Base-by-base conservation (phyloP, 2,888 invertebrate genomes). In the Trachelus troglodyta region DNA sequence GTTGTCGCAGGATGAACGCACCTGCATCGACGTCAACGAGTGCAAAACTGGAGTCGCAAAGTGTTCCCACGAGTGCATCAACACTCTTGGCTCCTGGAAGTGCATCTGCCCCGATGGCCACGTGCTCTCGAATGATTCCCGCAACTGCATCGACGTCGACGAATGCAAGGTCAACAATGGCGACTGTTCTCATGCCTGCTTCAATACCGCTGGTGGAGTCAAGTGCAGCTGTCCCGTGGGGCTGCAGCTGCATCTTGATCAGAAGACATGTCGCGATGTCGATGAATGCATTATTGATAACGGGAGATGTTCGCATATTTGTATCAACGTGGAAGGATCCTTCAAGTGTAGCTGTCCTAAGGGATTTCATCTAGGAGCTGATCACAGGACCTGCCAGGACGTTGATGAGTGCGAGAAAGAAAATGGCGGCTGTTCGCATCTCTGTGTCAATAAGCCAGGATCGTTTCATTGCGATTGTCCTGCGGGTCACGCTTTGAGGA, bases 181-280 rank as follows among this genome's bases (percentile, higher is more conserved):
- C 1, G 94, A 94, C 56, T 96, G 95, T 87, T 93, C 94, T 6
- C 95, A 95, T 79, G 92, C 92, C 33, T 96, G 96, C 83, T 94
- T 92, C 69, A 94, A 94, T 83, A 91, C 91, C 6, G 86, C 89
- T 0, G 93, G 93, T 1, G 91, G 93, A 35, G 92, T 92, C 83
- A 89, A 90, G 83, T 94, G 94, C 82, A 90, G 89, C 30, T 94
- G 94, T 80, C 92, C 92, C 0, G 81, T 87, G 11, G 94, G 93
- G 0, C 92, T 91, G 80, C 83, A 84, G 1, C 81, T 93, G 12
- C 90, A 90, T 76, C 74, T 71, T 0, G 80, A 88, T 37, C 88
- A 88, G 35, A 88, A 85, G 76, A 89, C 88, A 77, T 91, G 91
- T 89, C 82, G 81, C 11, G 89, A 92, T 80, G 83, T 91, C 15